Base-by-base conservation (phyloP, 2,797 vertebrate species). In the Geotria australis region DNA sequence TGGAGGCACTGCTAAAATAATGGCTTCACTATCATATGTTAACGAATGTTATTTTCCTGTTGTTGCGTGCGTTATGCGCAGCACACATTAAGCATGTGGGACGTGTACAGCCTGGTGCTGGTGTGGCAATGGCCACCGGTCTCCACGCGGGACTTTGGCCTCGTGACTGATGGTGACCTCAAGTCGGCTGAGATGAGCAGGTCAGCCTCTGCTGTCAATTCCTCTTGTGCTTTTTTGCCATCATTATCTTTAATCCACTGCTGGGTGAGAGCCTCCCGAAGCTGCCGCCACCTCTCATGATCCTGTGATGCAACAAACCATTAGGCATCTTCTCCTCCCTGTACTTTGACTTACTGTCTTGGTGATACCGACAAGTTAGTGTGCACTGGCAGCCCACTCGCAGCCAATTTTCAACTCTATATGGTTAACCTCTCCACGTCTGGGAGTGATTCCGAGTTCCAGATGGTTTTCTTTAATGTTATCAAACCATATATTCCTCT, bases 31-130 rank as follows among this genome's bases (percentile, higher is more conserved):
- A 4, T 9, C 13, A 59, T 10, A 7, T 11, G 59, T 47, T 48
- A 55, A 11, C 59, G 13, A 12, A 11, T 46, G 8, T 15, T 10
- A 2, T 59, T 13, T 14, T 55, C 13, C 3, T 2, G 3, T 11
- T 14, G 48, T 5, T n/a, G 47, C n/a, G 6, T 56, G 12, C 15
- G 57, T 13, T 24, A 9, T 11, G 58, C 64, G 46, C 62, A 98
- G 86, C 74, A 77, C 46, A 57, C 78, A 55, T 69, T 98, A 63
- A 91, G 81, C 64, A 63, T 78, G 9, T 93, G 85, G 88, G 79
- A 98, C 55, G 48, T 76, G 58, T 69, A 74, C 62, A 77, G 78
- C 10, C 67, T 96, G 6, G 70, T 77, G 56, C 73, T 86, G 58
- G 61, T 81, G 59, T 78, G 77, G 71, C 79, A 76, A 59, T 91